These are phyloP conservation scores for Darevskia nairensis DNA, from an alignment of 2,797 vertebrate species.

Conservation along the genomic window DNA sequence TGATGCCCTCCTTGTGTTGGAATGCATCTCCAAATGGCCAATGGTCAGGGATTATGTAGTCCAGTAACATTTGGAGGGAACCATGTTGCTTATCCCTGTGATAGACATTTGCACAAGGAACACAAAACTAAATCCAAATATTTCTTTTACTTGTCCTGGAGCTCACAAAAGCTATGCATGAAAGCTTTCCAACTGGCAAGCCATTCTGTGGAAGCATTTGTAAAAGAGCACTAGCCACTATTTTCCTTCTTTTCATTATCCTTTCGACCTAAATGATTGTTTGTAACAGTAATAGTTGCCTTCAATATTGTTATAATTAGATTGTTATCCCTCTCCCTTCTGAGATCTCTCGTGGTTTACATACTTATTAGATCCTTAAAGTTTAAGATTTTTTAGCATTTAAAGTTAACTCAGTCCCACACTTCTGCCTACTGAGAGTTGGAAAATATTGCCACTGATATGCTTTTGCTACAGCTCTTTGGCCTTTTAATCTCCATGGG, in stretches of 20 bases:
- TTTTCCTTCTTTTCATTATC: not conserved
- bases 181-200: not conserved
- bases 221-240: not conserved
- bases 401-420: not conserved
- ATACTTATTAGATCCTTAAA: not conserved
- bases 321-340: not conserved
- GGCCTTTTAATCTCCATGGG: conserved; percentile 52
- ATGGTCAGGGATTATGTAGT: not conserved
- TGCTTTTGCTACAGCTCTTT: conserved; percentile 32
- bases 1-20: not conserved
- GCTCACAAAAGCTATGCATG: not conserved
- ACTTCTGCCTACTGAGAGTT: not conserved
- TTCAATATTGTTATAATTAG: not conserved
- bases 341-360: not conserved
- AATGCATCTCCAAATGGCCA: not conserved
- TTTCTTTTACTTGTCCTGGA: not conserved
- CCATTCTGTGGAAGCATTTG: too few relatives aligned
- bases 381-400: not conserved
- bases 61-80: too few relatives aligned
- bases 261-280: not conserved
- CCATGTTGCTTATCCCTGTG: not conserved
- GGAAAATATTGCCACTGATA: conserved; percentile 55
- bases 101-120: too few relatives aligned
- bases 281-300: not conserved
- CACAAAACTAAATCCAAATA: not conserved